Base-by-base conservation (phyloP, 2,113 vertebrate genomes). In the rat (Rattus norvegicus) region DNA sequence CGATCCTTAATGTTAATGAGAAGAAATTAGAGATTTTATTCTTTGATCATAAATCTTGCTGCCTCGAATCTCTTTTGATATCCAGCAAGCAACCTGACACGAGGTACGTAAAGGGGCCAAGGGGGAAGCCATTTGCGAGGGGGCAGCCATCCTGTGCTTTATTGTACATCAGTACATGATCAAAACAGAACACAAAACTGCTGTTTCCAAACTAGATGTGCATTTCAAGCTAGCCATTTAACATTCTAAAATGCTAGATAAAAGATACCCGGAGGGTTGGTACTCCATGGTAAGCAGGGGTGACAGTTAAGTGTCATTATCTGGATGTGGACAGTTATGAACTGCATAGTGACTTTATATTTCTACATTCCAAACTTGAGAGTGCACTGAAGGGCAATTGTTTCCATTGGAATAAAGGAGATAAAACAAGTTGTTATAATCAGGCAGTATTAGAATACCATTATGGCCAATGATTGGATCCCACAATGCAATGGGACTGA, bases 1-100 rank as follows among this genome's bases (percentile, higher is more conserved):
- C 80, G 61, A 79, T 95, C 92, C 92, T 96, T 96, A 67, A 88
- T 69, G 95, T 97, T 97, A 97, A 93, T 95, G 93, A 94, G 87
- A 97, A 97, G 73, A 94, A 93, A 26, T 75, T 73, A 65, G 80
- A 85, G 73, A 92, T 85, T 28, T 85, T 95, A 67, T 93, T 96
- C 56, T 94, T 93, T 96, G 73, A 91, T 97, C 22, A 95, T 79
- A 90, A 97, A 92, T 96, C 92, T 69, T 39, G 76, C 93, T 93
- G 80, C 49, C 59, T 98, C 16, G 93, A 72, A 43, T 97, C 92
- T 96, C 87, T 90, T 97, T 97, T 92, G 84, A 76, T 88, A 36
- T 72, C 56, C 59, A 91, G 67, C 93, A 96, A 93, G 33, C 65
- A 89, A 47, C 59, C 28, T 33, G 80, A 75, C 20, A 1, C 6